A percentile compares a stretch with the other conserved stretches of the same genome.
Conservation (phyloP, 2,888 invertebrate genomes). For the Mythimna albipuncta region DNA sequence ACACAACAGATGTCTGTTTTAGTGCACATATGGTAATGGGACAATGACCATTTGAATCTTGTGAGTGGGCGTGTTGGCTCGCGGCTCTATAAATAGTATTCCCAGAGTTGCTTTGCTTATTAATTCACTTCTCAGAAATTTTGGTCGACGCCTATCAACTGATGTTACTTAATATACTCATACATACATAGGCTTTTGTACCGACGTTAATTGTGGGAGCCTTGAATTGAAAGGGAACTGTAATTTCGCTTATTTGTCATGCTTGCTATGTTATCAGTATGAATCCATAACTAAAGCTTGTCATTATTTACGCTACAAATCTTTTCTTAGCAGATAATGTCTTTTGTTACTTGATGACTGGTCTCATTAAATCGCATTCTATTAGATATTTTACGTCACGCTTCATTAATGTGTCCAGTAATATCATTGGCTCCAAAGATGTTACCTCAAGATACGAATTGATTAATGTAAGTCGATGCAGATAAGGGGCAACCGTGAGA, state of each 20-base stretch:
- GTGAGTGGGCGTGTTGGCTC: slow-evolving; percentile 36
- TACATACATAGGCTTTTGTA: slow-evolving; percentile 22
- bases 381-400: slow-evolving; percentile 6
- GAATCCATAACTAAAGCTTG: slow-evolving; percentile 17
- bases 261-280: slow-evolving; percentile 26
- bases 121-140: slow-evolving; percentile 65
- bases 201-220: slow-evolving; percentile 42
- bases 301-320: slow-evolving; percentile 22
- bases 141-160: slow-evolving; percentile 51
- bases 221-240: slow-evolving; percentile 21
- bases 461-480: slow-evolving; percentile 28
- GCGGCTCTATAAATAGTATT: slow-evolving; percentile 67
- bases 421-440: slow-evolving; percentile 35
- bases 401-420: slow-evolving; percentile 4
- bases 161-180: slow-evolving; percentile 36
- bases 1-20: slow-evolving; percentile 44
- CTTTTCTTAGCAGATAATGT: background rate
- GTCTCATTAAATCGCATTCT: slow-evolving; percentile 16
- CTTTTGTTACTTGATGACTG: slow-evolving; percentile 5
- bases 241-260: slow-evolving; percentile 49
- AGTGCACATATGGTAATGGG: slow-evolving; percentile 53
- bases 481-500: slow-evolving; percentile 21
- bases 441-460: slow-evolving; percentile 31
- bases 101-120: slow-evolving; percentile 65
- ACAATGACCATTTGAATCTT: slow-evolving; percentile 50